phyloP scores from a whole-genome alignment of 2,113 vertebrate species.

The Prunella fulvescens region DNA sequence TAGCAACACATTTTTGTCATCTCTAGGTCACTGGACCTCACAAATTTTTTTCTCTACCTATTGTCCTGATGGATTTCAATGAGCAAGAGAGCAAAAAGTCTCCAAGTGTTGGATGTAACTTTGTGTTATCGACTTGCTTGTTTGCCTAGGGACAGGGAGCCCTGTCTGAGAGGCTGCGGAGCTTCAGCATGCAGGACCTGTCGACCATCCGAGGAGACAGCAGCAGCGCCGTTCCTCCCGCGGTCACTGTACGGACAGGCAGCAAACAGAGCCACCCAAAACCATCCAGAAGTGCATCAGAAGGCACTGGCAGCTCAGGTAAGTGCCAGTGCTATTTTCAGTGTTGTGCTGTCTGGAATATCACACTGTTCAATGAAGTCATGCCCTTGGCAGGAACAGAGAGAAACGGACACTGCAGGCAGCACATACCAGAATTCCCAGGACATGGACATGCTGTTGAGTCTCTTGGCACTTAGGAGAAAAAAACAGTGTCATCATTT shows the following conservation, averaged over 20 bases:
- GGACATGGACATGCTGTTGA: neutral
- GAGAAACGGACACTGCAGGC: neutral
- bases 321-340: slow-evolving; percentile 22
- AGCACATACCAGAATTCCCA: neutral
- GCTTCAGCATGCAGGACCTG: slow-evolving; percentile 99
- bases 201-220: slow-evolving; percentile 85
- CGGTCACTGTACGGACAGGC: slow-evolving; percentile 72
- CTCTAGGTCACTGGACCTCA: neutral
- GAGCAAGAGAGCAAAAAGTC: neutral
- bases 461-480: neutral
- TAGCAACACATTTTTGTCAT: neutral
- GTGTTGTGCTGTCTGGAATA: neutral
- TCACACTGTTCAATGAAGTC: neutral
- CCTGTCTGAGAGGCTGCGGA: slow-evolving; percentile 92
- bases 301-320: slow-evolving; percentile 82
- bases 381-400: neutral
- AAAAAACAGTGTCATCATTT: neutral
- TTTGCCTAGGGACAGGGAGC: slow-evolving; percentile 88
- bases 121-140: slow-evolving; percentile 20
- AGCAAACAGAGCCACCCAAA: slow-evolving; percentile 81
- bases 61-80: neutral
- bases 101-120: neutral
- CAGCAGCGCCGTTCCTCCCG: slow-evolving; percentile 39
- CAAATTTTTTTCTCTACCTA: neutral
- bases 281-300: slow-evolving; percentile 88